Conservation (phyloP, 2,113 vertebrate genomes). For the Corydoras maculifer region DNA sequence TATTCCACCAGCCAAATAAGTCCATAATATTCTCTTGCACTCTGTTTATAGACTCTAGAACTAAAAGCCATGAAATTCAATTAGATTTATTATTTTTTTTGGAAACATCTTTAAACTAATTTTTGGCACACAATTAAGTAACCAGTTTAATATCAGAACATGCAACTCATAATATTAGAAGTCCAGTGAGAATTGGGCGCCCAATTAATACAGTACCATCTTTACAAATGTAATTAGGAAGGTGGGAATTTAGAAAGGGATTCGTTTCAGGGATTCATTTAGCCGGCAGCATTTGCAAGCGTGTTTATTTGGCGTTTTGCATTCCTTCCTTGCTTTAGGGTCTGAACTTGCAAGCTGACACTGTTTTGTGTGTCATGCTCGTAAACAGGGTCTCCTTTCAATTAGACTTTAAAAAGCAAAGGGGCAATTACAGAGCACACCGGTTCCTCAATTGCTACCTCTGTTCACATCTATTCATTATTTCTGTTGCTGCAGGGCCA, state of each 20-base stretch:
- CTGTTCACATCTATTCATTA: conserved; percentile 47
- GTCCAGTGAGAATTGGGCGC: too few species aligned
- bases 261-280: too few species aligned
- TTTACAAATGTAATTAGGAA: too few species aligned
- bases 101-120: neutral
- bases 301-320: neutral
- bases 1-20: conserved; percentile 1
- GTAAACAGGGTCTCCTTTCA: conserved; percentile 34
- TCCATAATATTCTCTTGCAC: neutral
- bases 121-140: too few species aligned
- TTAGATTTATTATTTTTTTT: neutral
- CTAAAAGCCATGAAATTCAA: neutral
- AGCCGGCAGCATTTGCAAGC: neutral
- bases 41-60: neutral
- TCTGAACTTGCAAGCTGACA: conserved; percentile 19
- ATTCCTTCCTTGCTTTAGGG: neutral
- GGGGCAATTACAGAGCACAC: conserved; percentile 52
- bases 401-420: conserved; percentile 28
- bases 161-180: too few species aligned
- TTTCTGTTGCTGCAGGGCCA: conserved; percentile 32
- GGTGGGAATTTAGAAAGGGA: too few species aligned
- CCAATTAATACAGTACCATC: too few species aligned
- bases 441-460: conserved; percentile 24
- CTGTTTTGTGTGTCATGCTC: conserved; percentile 9
- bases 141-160: too few species aligned